phyloP scores from a whole-genome alignment of 2,888 invertebrate genomes.

The Melanophora roralis region DNA sequence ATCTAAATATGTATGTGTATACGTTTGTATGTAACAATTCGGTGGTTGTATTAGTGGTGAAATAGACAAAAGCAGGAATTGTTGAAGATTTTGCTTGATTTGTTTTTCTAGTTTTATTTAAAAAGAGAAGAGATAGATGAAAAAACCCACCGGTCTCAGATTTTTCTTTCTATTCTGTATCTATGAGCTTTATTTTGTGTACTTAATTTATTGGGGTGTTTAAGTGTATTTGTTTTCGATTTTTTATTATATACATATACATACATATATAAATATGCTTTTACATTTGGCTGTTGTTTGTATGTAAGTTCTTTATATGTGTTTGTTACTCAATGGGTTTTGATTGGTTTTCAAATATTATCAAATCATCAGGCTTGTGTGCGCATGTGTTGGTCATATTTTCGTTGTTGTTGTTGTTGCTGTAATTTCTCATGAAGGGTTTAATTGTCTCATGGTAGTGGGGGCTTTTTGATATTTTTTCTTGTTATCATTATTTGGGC shows the following conservation, averaged over 20 bases:
- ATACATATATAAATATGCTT: too few relatives aligned
- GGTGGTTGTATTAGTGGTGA: not conserved
- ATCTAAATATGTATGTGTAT: too few relatives aligned
- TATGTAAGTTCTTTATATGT: slow-evolving; percentile 36
- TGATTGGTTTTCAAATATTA: slow-evolving; percentile 74
- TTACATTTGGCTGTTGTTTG: not conserved
- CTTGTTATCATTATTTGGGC: not conserved
- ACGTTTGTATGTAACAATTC: too few relatives aligned
- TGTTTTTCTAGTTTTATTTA: not conserved
- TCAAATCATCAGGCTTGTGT: slow-evolving; percentile 64
- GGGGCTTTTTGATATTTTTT: slow-evolving; percentile 8
- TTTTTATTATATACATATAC: too few relatives aligned
- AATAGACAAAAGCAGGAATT: slow-evolving; percentile 26
- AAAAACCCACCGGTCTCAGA: slow-evolving; percentile 25
- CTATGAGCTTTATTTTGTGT: slow-evolving; percentile 18
- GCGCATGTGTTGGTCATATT: slow-evolving; percentile 50
- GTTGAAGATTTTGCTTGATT: slow-evolving; percentile 34
- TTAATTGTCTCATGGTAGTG: not conserved
- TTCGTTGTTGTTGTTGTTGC: not conserved
- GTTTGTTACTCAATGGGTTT: slow-evolving; percentile 70
- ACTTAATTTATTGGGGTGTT: slow-evolving; percentile 24
- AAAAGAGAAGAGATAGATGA: slow-evolving; percentile 16
- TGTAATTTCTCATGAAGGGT: slow-evolving; percentile 17
- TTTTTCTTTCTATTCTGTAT: slow-evolving; percentile 9
- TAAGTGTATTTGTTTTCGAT: slow-evolving; percentile 22